Percentiles rank a stretch among this genome's conserved stretches.
Evolutionary conservation across 2,888 invertebrate genomes (phyloP).

Genomic region (Coleophora deauratella): DNA sequence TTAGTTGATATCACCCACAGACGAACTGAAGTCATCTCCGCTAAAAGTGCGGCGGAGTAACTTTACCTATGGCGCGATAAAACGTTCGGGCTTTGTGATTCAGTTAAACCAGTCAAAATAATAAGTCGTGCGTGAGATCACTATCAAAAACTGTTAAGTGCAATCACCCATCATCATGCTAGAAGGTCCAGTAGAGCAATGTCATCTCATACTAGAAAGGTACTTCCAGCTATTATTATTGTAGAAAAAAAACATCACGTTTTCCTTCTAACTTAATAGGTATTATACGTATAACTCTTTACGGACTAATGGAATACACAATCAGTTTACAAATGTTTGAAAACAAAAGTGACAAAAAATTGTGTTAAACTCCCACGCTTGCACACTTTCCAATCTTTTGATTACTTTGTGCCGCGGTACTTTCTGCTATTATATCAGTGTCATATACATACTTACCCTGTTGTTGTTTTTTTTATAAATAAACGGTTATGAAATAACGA

Average conservation of each 20-base stretch:
- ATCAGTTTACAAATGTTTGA: background rate
- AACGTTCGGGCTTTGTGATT: too few species aligned
- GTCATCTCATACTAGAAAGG: conserved; percentile 36
- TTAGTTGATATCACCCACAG: conserved; percentile 29
- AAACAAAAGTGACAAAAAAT: conserved; percentile 21
- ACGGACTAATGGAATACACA: background rate
- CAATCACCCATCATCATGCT: conserved; percentile 26
- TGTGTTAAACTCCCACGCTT: conserved; percentile 26
- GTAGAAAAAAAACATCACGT: too few species aligned
- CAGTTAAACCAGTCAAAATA: too few species aligned
- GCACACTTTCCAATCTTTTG: conserved; percentile 23
- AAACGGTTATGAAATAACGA: too few species aligned
- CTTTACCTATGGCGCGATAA: too few species aligned
- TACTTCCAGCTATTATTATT: conserved; percentile 20
- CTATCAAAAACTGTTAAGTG: background rate
- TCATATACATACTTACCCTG: background rate
- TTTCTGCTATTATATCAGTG: background rate
- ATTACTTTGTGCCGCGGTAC: conserved; percentile 5
- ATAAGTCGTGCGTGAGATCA: too few species aligned
- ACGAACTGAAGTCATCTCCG: too few species aligned
- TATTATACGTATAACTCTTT: conserved; percentile 3
- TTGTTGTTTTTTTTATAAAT: too few species aligned
- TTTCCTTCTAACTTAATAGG: too few species aligned
- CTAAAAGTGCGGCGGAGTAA: too few species aligned
- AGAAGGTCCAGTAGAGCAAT: conserved; percentile 37